Conservation (phyloP, 2,888 invertebrate species). For the Strigamia transsilvanica region DNA sequence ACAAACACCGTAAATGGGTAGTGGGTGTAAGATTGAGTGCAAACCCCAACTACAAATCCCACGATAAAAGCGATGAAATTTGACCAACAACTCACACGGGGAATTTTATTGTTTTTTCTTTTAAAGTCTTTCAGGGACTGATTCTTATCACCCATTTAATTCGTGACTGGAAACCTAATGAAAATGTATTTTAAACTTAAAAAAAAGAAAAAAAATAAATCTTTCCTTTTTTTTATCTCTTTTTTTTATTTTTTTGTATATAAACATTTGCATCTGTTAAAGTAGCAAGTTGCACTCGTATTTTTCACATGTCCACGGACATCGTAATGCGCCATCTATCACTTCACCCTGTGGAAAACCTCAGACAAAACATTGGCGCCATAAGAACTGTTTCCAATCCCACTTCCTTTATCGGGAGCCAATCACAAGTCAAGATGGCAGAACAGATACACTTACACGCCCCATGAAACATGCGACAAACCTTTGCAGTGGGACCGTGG, state of each 20-base stretch:
- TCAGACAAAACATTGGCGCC: constrained; percentile 8
- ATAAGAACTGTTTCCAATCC: constrained; percentile 1
- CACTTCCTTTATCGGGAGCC: constrained; percentile 1
- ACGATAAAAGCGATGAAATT: not conserved
- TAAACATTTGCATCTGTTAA: too few relatives aligned
- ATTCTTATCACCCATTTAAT: not conserved
- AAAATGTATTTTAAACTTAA: not conserved
- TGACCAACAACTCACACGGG: not conserved
- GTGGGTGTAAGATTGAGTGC: constrained; percentile 2
- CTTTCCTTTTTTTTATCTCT: not conserved
- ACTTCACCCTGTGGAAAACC: not conserved
- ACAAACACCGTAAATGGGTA: constrained; percentile 6
- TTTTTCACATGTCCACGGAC: not conserved
- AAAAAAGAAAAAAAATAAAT: not conserved
- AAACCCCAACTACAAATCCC: not conserved
- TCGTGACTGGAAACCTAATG: not conserved
- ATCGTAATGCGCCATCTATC: not conserved
- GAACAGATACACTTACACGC: constrained; percentile 3
- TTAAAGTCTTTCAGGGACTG: not conserved
- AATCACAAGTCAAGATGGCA: not conserved
- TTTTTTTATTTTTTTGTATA: not conserved
- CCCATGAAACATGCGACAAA: constrained; percentile 3
- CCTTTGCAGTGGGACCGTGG: not conserved
- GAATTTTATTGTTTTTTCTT: not conserved
- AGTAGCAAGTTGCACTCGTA: not conserved